Evolutionary conservation across 2,888 invertebrate genomes (phyloP).

Genomic region (Ochropleura plecta): DNA sequence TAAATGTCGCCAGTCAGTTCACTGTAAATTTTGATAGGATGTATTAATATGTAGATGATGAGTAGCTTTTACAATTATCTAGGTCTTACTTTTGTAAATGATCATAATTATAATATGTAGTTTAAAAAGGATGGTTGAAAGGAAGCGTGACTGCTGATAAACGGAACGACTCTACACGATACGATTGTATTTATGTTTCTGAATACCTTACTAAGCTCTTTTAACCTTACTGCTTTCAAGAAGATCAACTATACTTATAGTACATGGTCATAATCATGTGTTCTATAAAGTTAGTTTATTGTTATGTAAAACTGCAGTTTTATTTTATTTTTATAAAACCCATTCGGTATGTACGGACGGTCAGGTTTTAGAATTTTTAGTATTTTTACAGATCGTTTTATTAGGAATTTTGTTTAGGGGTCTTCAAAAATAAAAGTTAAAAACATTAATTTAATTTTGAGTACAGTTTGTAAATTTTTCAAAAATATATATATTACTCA

Average conservation of each 20-base stretch:
- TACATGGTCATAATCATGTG: conserved; percentile 71
- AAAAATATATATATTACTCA: conserved; percentile 79
- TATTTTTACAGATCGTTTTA: conserved; percentile 51
- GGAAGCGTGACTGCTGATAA: conserved; percentile 9
- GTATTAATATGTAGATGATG: too few species aligned
- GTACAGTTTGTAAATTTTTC: conserved; percentile 81
- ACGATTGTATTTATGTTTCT: conserved; percentile 26
- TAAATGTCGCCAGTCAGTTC: conserved; percentile 43
- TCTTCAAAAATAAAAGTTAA: conserved; percentile 57
- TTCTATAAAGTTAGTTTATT: conserved; percentile 57
- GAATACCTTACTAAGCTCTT: conserved; percentile 69
- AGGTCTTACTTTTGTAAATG: conserved; percentile 31
- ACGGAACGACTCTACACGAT: conserved; percentile 15
- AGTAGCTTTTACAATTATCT: conserved; percentile 30
- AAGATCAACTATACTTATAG: conserved; percentile 45
- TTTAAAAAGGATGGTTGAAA: conserved; percentile 25
- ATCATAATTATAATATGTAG: conserved; percentile 32
- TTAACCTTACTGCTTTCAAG: conserved; percentile 51
- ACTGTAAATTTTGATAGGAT: conserved; percentile 5
- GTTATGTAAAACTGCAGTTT: conserved; percentile 55
- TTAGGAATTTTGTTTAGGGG: conserved; percentile 51
- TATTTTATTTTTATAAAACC: conserved; percentile 42
- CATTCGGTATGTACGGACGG: conserved; percentile 75
- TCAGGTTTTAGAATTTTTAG: conserved; percentile 70
- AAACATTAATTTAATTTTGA: conserved; percentile 67